A percentile compares a stretch with the other conserved stretches of the same genome.
Evolutionary conservation across 2,797 vertebrate species (phyloP).

Genomic region (Alauda arvensis): DNA sequence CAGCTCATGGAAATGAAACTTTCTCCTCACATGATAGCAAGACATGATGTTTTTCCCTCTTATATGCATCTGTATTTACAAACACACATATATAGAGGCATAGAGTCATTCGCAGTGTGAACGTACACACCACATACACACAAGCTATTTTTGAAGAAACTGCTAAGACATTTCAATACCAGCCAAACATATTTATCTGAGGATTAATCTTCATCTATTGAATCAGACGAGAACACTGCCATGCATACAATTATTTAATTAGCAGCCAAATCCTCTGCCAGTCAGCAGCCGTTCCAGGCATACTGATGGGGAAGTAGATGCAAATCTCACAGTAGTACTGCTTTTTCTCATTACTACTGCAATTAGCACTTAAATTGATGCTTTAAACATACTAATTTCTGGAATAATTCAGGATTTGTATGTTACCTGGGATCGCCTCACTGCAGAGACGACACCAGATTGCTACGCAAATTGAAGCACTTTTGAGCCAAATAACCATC

Average conservation of each 20-base stretch:
- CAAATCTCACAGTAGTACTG: conserved; percentile 84
- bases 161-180: conserved; percentile 84
- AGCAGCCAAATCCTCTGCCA: conserved; percentile 86
- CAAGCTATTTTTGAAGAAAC: conserved; percentile 79
- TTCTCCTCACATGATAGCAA: background rate
- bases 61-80: conserved; percentile 53
- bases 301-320: conserved; percentile 90
- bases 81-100: conserved; percentile 41
- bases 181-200: conserved; percentile 97
- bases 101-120: conserved; percentile 6
- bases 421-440: conserved; percentile 85
- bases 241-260: conserved; percentile 99
- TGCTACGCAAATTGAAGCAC: conserved; percentile 85
- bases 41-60: background rate
- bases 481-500: conserved; percentile 87
- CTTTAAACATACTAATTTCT: conserved; percentile 92
- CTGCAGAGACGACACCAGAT: conserved; percentile 81
- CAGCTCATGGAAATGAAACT: background rate
- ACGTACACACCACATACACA: conserved; percentile 48
- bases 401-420: conserved; percentile 92
- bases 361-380: conserved; percentile 98
- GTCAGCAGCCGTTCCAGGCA: conserved; percentile 80
- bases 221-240: conserved; percentile 90
- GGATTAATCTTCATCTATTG: conserved; percentile 95
- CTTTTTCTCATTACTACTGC: conserved; percentile 95